Evolutionary conservation across 2,888 invertebrate species (phyloP).

Genomic region (Drosophila kanekoi): DNA sequence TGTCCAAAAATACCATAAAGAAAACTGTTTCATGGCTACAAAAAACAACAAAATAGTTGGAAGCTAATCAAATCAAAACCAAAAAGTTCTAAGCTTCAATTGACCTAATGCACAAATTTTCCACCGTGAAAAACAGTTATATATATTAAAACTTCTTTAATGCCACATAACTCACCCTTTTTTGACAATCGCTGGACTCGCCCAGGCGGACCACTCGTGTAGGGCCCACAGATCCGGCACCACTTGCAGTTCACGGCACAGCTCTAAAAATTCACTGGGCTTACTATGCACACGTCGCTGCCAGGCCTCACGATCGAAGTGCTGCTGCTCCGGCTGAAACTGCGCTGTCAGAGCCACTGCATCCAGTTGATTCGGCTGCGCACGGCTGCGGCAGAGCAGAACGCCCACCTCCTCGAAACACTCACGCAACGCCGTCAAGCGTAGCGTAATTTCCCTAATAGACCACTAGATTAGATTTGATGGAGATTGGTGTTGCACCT

Average conservation of each 20-base stretch:
- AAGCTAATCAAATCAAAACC: background rate
- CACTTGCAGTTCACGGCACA: constrained; percentile 89
- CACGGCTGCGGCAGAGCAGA: constrained; percentile 87
- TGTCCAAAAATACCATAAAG: constrained; percentile 55
- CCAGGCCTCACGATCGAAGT: constrained; percentile 87
- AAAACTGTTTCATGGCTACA: constrained; percentile 62
- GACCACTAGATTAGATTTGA: constrained; percentile 33
- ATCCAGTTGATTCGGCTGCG: constrained; percentile 84
- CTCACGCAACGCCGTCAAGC: constrained; percentile 94
- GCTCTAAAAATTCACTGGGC: constrained; percentile 86
- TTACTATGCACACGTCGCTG: constrained; percentile 85
- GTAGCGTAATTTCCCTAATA: constrained; percentile 88
- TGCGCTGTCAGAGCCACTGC: constrained; percentile 32
- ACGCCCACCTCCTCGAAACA: constrained; percentile 96
- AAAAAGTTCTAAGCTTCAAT: no score
- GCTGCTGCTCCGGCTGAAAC: constrained; percentile 2
- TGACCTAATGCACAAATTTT: no score
- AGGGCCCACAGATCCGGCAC: constrained; percentile 92
- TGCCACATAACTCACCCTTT: no score
- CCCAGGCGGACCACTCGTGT: constrained; percentile 93
- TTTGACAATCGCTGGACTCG: constrained; percentile 87
- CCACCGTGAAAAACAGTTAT: no score
- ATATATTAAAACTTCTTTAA: no score
- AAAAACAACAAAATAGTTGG: no score
- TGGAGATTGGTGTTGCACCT: constrained; percentile 20